phyloP scores from a whole-genome alignment of 2,888 invertebrate species.

The Eucriotettix oculatus region DNA sequence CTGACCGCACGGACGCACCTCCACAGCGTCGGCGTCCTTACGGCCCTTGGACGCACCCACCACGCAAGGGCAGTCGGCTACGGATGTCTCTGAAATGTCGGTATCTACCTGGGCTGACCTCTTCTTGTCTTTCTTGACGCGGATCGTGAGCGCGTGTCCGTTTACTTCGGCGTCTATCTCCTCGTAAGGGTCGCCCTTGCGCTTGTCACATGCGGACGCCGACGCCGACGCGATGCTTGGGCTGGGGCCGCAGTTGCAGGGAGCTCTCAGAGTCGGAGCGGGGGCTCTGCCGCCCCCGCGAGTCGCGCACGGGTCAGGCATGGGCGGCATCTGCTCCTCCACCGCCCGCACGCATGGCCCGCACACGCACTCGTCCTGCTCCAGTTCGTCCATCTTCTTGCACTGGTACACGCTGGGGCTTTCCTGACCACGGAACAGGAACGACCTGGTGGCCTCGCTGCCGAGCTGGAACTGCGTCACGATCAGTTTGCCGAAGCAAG shows the following conservation, averaged over 20 bases:
- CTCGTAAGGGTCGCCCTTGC: conserved; percentile 27
- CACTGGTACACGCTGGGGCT: background rate
- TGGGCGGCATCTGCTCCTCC: background rate
- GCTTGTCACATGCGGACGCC: background rate
- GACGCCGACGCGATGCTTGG: background rate
- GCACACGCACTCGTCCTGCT: background rate
- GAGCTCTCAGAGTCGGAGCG: background rate
- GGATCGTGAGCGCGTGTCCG: conserved; percentile 45
- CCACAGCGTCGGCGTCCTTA: background rate
- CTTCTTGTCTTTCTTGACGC: conserved; percentile 39
- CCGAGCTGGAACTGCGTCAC: conserved; percentile 8
- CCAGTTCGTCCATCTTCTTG: background rate
- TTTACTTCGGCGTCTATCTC: conserved; percentile 49
- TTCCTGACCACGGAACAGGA: background rate
- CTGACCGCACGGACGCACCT: background rate
- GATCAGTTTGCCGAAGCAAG: conserved; percentile 9
- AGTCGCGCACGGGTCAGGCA: background rate
- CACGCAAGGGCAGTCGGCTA: background rate
- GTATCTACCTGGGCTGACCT: conserved; percentile 27
- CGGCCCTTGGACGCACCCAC: background rate
- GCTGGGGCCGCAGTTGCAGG: background rate
- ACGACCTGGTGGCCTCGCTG: background rate
- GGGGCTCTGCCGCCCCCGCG: background rate
- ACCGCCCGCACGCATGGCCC: background rate
- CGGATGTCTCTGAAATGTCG: background rate